phyloP scores from a whole-genome alignment of 1,140 invertebrate genomes.

The Lycorma delicatula region DNA sequence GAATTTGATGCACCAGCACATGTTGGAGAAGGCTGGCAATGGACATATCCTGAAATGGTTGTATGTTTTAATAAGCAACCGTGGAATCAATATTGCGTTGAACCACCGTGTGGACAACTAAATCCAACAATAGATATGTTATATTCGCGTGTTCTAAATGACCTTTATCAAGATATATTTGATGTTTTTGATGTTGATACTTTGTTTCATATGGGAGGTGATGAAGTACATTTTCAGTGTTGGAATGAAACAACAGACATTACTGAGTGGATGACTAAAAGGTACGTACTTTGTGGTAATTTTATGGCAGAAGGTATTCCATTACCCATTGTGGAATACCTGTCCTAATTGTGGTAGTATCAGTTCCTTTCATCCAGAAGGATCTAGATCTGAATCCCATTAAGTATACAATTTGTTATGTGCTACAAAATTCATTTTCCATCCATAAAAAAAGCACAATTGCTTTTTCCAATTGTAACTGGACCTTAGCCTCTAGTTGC shows the following conservation, averaged over 20 bases:
- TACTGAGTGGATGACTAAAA: constrained; percentile 54
- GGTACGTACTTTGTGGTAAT: neutral
- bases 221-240: constrained; percentile 62
- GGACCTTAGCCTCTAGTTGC: too few relatives aligned
- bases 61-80: constrained; percentile 58
- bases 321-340: neutral
- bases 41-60: constrained; percentile 45
- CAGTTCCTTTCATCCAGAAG: too few relatives aligned
- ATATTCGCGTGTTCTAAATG: constrained; percentile 62
- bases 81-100: constrained; percentile 68
- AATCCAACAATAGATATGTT: constrained; percentile 65
- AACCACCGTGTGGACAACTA: constrained; percentile 79
- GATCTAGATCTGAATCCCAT: too few relatives aligned
- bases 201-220: constrained; percentile 83
- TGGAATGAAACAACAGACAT: constrained; percentile 57
- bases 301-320: neutral
- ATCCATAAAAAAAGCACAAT: too few relatives aligned
- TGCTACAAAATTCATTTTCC: too few relatives aligned
- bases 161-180: constrained; percentile 59
- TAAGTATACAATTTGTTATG: too few relatives aligned
- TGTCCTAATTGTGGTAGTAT: neutral
- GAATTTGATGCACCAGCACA: constrained; percentile 85
- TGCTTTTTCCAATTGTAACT: too few relatives aligned
- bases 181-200: constrained; percentile 66
- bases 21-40: constrained; percentile 81